Evolutionary conservation across 1,140 invertebrate species (phyloP), one percentile per base, ranked within the genome.

Genomic region (Pachyrhynchus sulphureomaculatus): DNA sequence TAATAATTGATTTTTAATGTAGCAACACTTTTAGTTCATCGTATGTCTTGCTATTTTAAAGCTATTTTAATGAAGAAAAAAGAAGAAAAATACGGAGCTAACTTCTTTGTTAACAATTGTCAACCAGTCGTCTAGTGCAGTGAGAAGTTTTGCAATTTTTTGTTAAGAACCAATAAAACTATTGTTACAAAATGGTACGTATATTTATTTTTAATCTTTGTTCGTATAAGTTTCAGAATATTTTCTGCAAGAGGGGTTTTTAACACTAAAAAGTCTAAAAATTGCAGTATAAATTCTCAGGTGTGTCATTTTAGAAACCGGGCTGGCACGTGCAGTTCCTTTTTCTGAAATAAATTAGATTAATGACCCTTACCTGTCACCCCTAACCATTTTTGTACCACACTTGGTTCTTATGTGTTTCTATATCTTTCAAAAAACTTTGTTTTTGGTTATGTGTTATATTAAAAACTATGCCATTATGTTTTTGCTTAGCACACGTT

Each of bases 81-180:
- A 29, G 26, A 29, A 29, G 26, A 29, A 26, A 29, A 1, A 6
- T n/a, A n/a, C n/a, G 26, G 8, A 29, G 26, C 41, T 18, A 44
- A 44, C 41, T 44, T 44, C 41, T 44, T 44, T 18, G 41, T 44
- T 44, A 44, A 44, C 41, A 39, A 39, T 39, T 39, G 41, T 44
- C 17, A 23, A 18, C 4, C 20, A 44, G 41, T 20, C 12, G 21
- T 15, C 20, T n/a, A 4, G 36, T 39, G 36, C 10, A 17, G 10
- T 10, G 12, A 29, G 26, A 29, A 29, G 10, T 15, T 39, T 10
- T 10, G 1, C 1, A 39, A 39, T 5, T 4, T 2, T 39, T 13
- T 39, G 12, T 39, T 39, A 39, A n/a, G 13, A 39, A 39, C 13
- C 5, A 18, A 39, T 39, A 39, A 29, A 29, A 29, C 1, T 1